Evolutionary conservation across 30 jellyfish, hydroid and myxozoan species (phyloP), one percentile per base, ranked within the genome.

Genomic region (Cassiopea xamachana): DNA sequence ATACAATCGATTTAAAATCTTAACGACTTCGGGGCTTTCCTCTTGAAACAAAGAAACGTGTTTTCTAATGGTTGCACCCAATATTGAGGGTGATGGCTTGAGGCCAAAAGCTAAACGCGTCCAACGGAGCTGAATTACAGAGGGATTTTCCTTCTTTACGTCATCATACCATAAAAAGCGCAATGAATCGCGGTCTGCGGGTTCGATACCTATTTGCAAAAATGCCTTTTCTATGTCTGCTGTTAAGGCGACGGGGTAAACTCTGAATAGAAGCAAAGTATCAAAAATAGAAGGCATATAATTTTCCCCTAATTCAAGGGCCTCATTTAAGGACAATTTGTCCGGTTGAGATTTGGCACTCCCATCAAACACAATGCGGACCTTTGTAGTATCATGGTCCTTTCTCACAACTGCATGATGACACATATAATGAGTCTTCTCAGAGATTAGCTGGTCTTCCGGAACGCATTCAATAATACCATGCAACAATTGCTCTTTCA

Each of bases 221-320:
- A 87, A 87, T 39, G 91, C 92, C 84, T 77, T 87, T 64, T 87
- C 94, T 19, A 74, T 73, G 85, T 88, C 95, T 0, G 84, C 85
- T 17, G 91, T 88, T 17, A 79, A 19, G 14, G 81, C 91, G 1
- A 79, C 69, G 39, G 77, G 51, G 51, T 88, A 55, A 7, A n/a
- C 48, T 60, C 92, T 55, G 83, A 87, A 87, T 0, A 79, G 46
- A 14, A 87, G 9, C 17, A 88, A 79, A 16, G 79, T 88, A 5
- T 81, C 92, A 59, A 81, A 70, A 47, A 87, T 9, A 12, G 64
- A 51, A 44, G 79, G 89, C 69, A 64, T 59, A n/a, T 5, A 79
- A 47, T 79, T 64, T 50, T 50, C 84, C 14, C 92, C 95, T 5
- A 69, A 79, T 64, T 69, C 83, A 18, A 88, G 85, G 64, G 93